Conservation (phyloP, 2,888 invertebrate genomes). For the Sphaerolaimus hirsutus region DNA sequence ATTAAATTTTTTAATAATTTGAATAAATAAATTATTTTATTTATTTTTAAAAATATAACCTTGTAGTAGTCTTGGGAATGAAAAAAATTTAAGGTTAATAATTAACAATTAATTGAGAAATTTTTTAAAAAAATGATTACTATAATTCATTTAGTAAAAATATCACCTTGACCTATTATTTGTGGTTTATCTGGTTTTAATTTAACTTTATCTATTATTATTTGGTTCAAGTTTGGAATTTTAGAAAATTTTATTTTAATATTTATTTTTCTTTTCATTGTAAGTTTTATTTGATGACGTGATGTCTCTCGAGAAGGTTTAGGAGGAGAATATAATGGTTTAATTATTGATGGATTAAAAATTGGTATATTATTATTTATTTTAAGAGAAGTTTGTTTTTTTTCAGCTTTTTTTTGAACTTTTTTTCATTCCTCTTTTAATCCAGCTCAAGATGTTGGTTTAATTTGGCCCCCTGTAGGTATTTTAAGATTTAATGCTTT, state of each 20-base stretch:
- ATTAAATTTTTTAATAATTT: constrained; percentile 10
- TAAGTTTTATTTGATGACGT: too few species aligned
- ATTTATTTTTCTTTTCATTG: too few species aligned
- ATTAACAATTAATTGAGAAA: not conserved
- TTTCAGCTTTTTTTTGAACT: too few species aligned
- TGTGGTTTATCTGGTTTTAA: constrained; percentile 12
- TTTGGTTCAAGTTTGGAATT: constrained; percentile 15
- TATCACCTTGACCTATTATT: constrained; percentile 14
- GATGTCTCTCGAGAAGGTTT: too few species aligned
- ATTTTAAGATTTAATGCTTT: constrained; percentile 43
- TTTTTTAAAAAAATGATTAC: not conserved
- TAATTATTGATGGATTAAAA: too few species aligned
- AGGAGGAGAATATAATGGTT: too few species aligned
- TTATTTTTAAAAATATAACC: constrained; percentile 9
- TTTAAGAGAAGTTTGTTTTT: too few species aligned
- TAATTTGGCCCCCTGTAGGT: constrained; percentile 40
- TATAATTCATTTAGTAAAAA: constrained; percentile 15
- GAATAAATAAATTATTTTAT: constrained; percentile 7
- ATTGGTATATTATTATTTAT: too few species aligned
- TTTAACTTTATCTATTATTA: constrained; percentile 14
- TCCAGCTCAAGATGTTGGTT: constrained; percentile 39
- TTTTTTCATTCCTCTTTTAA: too few species aligned
- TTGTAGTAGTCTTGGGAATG: too few species aligned
- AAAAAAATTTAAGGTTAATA: not conserved
- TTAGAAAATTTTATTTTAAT: constrained; percentile 13